These are phyloP conservation scores for Clytia hemisphaerica DNA, from an alignment of 30 jellyfish, hydroid and myxozoan species.

Conservation along the genomic window DNA sequence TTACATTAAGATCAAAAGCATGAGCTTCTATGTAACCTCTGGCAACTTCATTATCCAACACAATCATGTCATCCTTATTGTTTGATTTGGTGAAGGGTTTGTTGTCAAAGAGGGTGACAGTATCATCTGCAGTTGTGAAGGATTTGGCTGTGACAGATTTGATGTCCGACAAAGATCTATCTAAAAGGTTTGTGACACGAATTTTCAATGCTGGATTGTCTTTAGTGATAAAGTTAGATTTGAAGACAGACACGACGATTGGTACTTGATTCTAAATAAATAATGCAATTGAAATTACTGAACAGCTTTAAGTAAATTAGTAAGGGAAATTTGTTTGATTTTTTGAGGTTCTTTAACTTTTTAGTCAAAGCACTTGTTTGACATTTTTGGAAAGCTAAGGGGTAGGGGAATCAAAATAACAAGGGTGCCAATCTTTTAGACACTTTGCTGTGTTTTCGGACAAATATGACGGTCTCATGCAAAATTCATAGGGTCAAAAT, in stretches of 20 bases:
- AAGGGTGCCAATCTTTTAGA: too few species aligned
- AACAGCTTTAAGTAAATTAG: neutral
- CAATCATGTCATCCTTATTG: slow-evolving; percentile 72
- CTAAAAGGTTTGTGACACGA: slow-evolving; percentile 91
- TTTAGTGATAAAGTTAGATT: slow-evolving; percentile 52
- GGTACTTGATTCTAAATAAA: slow-evolving; percentile 70
- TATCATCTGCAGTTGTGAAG: slow-evolving; percentile 54
- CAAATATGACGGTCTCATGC: too few species aligned
- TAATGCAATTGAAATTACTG: neutral
- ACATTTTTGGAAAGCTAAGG: too few species aligned
- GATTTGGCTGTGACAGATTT: slow-evolving; percentile 71
- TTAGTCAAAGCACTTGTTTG: too few species aligned
- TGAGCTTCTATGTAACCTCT: slow-evolving; percentile 93
- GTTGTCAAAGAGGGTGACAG: slow-evolving; percentile 61
- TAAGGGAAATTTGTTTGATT: neutral
- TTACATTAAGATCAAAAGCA: slow-evolving; percentile 50
- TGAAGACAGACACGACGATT: slow-evolving; percentile 64
- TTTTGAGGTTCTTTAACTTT: too few species aligned
- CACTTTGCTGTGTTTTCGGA: too few species aligned
- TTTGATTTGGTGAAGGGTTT: slow-evolving; percentile 55
- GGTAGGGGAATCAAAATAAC: too few species aligned
- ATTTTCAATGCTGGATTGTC: slow-evolving; percentile 68
- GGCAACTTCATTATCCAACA: slow-evolving; percentile 76
- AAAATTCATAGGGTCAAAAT: too few species aligned
- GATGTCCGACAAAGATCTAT: slow-evolving; percentile 58